A percentile compares a stretch with the other conserved stretches of the same genome.
phyloP scores from a whole-genome alignment of 2,113 vertebrate species.

The Hylia prasina region DNA sequence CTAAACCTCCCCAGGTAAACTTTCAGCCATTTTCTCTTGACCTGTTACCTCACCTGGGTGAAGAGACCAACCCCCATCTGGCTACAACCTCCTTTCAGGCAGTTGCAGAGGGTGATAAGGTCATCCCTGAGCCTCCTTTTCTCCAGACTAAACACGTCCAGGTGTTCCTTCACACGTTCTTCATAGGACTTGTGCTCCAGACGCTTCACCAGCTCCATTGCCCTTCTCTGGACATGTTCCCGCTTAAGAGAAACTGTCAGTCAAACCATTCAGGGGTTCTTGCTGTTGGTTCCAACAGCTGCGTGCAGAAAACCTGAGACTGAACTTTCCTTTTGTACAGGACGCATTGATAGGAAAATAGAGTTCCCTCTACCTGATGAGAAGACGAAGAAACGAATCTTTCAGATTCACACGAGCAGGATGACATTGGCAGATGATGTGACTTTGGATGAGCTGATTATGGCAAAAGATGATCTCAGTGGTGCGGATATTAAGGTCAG shows the following conservation, averaged over 20 bases:
- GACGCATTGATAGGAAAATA: conserved; percentile 94
- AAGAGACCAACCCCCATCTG: not conserved
- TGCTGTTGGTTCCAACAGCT: not conserved
- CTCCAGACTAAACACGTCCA: not conserved
- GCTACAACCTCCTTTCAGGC: not conserved
- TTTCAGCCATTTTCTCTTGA: not conserved
- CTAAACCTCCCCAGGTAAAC: not conserved
- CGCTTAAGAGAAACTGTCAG: not conserved
- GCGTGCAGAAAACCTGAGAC: not conserved
- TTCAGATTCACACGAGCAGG: conserved; percentile 96
- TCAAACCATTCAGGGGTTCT: not conserved
- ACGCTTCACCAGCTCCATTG: not conserved
- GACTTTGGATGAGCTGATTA: conserved; percentile 92
- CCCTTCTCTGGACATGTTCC: not conserved
- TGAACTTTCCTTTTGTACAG: conserved; percentile 58
- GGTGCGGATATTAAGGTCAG: conserved; percentile 95
- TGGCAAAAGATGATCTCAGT: conserved; percentile 97
- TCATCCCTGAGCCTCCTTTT: not conserved
- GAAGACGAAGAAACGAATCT: conserved; percentile 96
- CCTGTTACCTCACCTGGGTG: not conserved
- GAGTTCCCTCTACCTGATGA: conserved; percentile 97
- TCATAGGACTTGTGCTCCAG: not conserved
- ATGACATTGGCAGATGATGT: conserved; percentile 94
- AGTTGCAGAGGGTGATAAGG: not conserved
- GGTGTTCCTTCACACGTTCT: not conserved